Base-by-base conservation (phyloP, 2,888 invertebrate species). In the Orchesella flavescens region DNA sequence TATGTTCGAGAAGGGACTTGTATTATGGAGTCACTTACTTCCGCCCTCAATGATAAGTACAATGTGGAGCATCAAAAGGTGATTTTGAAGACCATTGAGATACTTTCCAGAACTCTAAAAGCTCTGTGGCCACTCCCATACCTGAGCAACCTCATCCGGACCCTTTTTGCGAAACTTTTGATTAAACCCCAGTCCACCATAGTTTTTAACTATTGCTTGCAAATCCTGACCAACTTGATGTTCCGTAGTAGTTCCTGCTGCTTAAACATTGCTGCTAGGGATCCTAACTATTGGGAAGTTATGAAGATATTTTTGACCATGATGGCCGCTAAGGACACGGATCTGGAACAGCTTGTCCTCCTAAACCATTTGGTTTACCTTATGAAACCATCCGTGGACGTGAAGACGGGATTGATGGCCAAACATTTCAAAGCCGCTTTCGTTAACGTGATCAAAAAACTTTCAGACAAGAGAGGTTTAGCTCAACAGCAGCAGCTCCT, bases 51-150 rank as follows among this genome's bases (percentile, higher is more conserved):
- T 46, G 34, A 53, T 15, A 78, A 78, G 19, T 78, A 78, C 21
- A 24, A 63, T 53, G n/a, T 46, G 17, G 13, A 24, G 19, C 69
- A 63, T 7, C 23, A 78, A 15, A 44, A 12, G 1, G 34, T 23
- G 46, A 78, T 78, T 7, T 15, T 78, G 53, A 15, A 71, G 9
- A 19, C 71, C 0, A 61, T 78, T 17, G 78, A 78, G 23, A 61
- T 57, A 2, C 9, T 78, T 9, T 17, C 61, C 1, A 77, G 46
- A 12, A 49, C 17, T 3, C n/a, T 78, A 5, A 15, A 21, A n/a
- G 46, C 71, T 12, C 17, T 24, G 10, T 78, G 78, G 71, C 19
- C 63, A 7, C n/a, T 15, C 1, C 78, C 78, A 1, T 78, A 78
- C n/a, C n/a, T 71, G 7, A 34, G 12, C 7, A 12, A 49, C 1